Base-by-base conservation (phyloP, 2,113 vertebrate genomes). In the Fregata magnificens region DNA sequence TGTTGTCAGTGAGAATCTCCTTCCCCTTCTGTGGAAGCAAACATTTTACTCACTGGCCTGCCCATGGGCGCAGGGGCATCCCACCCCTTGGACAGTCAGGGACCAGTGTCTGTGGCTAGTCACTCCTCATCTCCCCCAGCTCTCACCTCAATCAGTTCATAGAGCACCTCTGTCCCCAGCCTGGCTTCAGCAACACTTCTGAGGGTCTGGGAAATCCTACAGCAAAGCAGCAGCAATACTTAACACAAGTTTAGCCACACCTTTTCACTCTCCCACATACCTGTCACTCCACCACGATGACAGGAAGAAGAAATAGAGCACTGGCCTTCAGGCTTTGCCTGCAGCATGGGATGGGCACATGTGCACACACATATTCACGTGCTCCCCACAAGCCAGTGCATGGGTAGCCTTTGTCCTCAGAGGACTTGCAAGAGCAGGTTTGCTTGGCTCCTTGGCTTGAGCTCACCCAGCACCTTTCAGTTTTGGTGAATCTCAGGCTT, bases 1-100 rank as follows among this genome's bases (percentile, higher is more conserved):
- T 99, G 97, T 99, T 99, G 73, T 99, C 99, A 3, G 99, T 99
- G 92, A 99, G 98, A 97, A 99, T 99, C 97, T 99, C 99, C 97
- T 99, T 99, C 28, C 99, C 99, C 96, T 99, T 99, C 99, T 99
- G 97, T 22, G 4, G 59, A 84, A 85, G 15, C 19, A 86, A 77
- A 45, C 3, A 1, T 61, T 66, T 94, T 25, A 90, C 36, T 63
- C 19, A 13, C 26, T 32, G 26, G 38, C 16, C 40, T 70, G 72
- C 13, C 50, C 17, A 8, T 2, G 4, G 21, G 21, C 8, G 19
- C 77, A 90, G 65, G 71, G 65, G 63, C 47, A 13, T n/a, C 42
- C 24, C 31, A 56, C 10, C n/a, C 49, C 31, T 59, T 1, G 0
- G 40, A 58, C 20, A 90, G 29, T 36, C 17, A 42, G 40, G 20